phyloP scores from a whole-genome alignment of 1,140 invertebrate genomes.

The Wasmannia auropunctata region DNA sequence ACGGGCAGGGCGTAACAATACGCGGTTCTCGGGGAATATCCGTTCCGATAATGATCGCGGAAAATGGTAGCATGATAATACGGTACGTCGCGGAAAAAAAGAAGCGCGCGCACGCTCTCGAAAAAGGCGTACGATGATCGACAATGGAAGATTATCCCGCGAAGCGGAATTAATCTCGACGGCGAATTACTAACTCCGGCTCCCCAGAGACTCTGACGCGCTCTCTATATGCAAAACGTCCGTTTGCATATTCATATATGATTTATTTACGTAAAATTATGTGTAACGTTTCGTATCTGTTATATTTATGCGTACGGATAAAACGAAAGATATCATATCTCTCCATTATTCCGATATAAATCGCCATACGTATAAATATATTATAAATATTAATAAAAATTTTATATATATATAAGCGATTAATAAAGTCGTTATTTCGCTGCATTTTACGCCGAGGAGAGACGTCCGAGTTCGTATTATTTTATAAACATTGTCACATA shows the following conservation, averaged over 20 bases:
- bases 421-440: constrained; percentile 8
- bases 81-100: neutral
- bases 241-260: constrained; percentile 11
- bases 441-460: neutral
- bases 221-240: constrained; percentile 16
- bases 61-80: constrained; percentile 41
- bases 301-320: neutral
- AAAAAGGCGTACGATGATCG: constrained; percentile 8
- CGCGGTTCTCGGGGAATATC: constrained; percentile 38
- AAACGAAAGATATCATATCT: neutral
- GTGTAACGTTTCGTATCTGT: neutral
- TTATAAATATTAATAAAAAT: constrained; percentile 20
- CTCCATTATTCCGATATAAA: neutral
- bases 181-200: neutral
- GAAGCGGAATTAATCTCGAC: constrained; percentile 27
- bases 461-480: constrained; percentile 11
- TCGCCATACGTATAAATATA: neutral
- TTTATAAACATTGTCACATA: constrained; percentile 49
- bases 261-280: constrained; percentile 29
- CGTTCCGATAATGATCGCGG: constrained; percentile 40
- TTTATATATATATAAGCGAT: neutral
- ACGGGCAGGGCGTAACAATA: constrained; percentile 27
- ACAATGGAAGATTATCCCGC: constrained; percentile 28
- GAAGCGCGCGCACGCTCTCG: neutral
- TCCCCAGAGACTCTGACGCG: neutral